Base-by-base conservation (phyloP, 53 echinoderm and acorn worm genomes). In the Hippasteria phrygiana region DNA sequence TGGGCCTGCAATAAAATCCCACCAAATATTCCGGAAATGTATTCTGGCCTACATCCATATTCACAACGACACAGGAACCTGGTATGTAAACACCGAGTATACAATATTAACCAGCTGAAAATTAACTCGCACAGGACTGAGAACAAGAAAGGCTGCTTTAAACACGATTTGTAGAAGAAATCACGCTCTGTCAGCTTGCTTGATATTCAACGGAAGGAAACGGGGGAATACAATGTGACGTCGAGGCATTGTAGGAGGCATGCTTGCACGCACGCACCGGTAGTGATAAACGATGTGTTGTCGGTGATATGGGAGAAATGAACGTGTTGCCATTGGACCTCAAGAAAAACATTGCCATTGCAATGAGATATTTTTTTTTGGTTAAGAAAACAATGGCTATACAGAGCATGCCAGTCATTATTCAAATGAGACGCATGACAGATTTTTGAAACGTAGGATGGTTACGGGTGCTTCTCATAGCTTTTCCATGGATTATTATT, bases 211-310 rank as follows among this genome's bases (percentile, higher is more conserved):
- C 59, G 75, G 75, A 75, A 75, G 75, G 75, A 51, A 75, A 42
- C 31, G 4, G 8, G 4, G 18, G 2, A 33, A 75, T 47, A 75
- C 33, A 75, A 33, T 75, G 33, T 6, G 48, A 75, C 33, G 1
- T 48, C 14, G 17, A 18, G 11, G 47, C 75, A 75, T 67, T 67
- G 67, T 67, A 7, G 4, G 37, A 31, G 33, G 75, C 75, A 75
- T 18, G 46, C 22, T 78, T 22, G 17, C 26, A 12, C 26, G 11
- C 39, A 20, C 8, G 39, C 38, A 78, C 78, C 78, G 78, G 78
- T 78, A 78, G 78, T 78, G 39, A 78, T 28, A 24, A 78, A 40
- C 78, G 40, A 37, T 55, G 78, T 78, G 78, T 78, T 78, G 24
- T 22, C 39, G 55, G 36, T 40, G 42, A 59, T 78, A 78, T 17